Conservation (phyloP, 1,140 invertebrate species). For the Listronotus oregonensis region DNA sequence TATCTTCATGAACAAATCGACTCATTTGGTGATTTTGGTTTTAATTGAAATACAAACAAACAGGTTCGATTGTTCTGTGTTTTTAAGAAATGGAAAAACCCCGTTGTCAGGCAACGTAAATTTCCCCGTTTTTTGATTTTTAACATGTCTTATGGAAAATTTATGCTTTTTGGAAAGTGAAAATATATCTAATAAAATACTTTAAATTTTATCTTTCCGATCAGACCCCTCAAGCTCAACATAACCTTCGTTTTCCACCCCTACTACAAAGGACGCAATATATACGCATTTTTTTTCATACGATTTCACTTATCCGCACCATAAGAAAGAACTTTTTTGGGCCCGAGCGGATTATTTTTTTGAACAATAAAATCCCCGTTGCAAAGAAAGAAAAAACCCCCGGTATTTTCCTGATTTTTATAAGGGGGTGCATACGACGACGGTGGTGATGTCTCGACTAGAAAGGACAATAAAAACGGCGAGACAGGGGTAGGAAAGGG, state of each 20-base stretch:
- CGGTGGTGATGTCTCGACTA: background rate
- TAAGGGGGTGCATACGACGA: background rate
- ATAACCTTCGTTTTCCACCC: background rate
- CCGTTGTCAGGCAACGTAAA: too few relatives aligned
- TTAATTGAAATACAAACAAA: too few relatives aligned
- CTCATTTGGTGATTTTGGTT: too few relatives aligned
- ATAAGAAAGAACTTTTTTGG: slow-evolving; percentile 5
- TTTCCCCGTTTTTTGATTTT: too few relatives aligned
- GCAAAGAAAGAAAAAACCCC: slow-evolving; percentile 19
- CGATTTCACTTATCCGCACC: background rate
- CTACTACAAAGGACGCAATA: background rate
- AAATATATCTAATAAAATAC: too few relatives aligned
- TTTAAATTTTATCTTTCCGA: too few relatives aligned
- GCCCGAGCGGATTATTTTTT: slow-evolving; percentile 8
- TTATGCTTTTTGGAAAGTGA: too few relatives aligned
- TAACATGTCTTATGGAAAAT: too few relatives aligned
- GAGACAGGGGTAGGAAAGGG: slow-evolving; percentile 1
- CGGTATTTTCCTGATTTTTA: background rate
- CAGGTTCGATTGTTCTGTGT: too few relatives aligned
- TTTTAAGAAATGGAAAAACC: too few relatives aligned
- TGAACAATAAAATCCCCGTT: slow-evolving; percentile 20
- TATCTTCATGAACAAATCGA: too few relatives aligned
- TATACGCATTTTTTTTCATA: background rate
- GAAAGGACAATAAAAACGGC: slow-evolving; percentile 2
- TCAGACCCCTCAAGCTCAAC: too few relatives aligned